A percentile compares a stretch with the other conserved stretches of the same genome.
Evolutionary conservation across 1,140 invertebrate species (phyloP).

Genomic region (Chrysomallon squamiferum): DNA sequence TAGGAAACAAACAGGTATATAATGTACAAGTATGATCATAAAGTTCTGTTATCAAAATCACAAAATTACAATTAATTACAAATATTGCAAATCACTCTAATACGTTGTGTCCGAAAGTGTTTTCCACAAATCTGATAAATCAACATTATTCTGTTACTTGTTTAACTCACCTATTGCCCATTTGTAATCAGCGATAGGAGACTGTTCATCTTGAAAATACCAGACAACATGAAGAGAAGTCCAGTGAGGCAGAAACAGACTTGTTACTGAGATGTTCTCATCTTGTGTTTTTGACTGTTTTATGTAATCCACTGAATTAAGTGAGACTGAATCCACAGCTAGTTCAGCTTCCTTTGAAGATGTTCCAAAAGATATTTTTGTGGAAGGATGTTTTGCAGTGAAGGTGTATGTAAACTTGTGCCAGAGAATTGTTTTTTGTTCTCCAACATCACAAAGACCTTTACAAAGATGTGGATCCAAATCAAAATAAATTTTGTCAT

Average conservation of each 20-base stretch:
- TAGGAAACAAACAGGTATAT: too few relatives aligned
- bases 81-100: constrained; percentile 12
- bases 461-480: constrained; percentile 10
- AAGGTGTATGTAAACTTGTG: constrained; percentile 32
- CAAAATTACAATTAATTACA: background rate
- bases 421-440: constrained; percentile 19
- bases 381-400: constrained; percentile 2
- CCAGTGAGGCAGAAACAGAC: constrained; percentile 37
- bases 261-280: constrained; percentile 15
- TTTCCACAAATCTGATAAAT: too few relatives aligned
- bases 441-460: constrained; percentile 10
- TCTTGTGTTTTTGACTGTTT: background rate
- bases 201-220: constrained; percentile 31
- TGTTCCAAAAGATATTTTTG: constrained; percentile 16
- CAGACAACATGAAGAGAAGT: constrained; percentile 34
- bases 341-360: background rate
- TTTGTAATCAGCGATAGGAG: constrained; percentile 30
- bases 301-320: constrained; percentile 12
- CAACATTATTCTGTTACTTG: too few relatives aligned
- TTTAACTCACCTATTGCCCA: constrained; percentile 40
- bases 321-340: constrained; percentile 20
- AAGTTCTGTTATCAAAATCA: too few relatives aligned
- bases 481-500: constrained; percentile 10
- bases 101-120: too few relatives aligned
- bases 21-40: too few relatives aligned